Conservation (phyloP, 2,888 invertebrate genomes). For the Fabriciana adippe region DNA sequence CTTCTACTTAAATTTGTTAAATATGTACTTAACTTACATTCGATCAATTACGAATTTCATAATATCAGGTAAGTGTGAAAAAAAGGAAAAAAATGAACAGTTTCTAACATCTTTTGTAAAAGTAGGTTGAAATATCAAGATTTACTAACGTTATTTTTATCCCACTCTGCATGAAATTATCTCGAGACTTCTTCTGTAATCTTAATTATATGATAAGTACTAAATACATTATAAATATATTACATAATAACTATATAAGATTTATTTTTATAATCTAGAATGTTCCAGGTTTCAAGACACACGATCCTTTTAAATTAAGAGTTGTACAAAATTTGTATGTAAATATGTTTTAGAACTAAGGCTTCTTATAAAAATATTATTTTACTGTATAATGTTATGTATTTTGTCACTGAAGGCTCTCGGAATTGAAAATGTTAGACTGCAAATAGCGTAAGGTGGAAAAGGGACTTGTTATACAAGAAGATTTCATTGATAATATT, state of each 20-base stretch:
- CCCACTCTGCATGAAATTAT: constrained; percentile 46
- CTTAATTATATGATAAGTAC: constrained; percentile 43
- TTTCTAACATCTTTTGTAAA: constrained; percentile 41
- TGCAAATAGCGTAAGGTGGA: constrained; percentile 22
- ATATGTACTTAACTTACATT: constrained; percentile 35
- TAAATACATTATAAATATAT: constrained; percentile 43
- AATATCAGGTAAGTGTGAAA: constrained; percentile 40
- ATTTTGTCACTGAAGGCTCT: constrained; percentile 20
- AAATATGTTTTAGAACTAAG: constrained; percentile 48
- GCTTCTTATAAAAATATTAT: constrained; percentile 39
- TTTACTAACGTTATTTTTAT: constrained; percentile 66
- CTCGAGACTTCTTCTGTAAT: constrained; percentile 46
- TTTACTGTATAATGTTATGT: constrained; percentile 34
- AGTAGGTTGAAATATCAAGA: constrained; percentile 55
- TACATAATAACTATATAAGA: constrained; percentile 39
- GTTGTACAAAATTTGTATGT: constrained; percentile 49
- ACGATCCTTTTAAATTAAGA: constrained; percentile 50
- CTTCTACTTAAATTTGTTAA: constrained; percentile 22
- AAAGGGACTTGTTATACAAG: neutral
- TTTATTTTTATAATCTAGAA: constrained; percentile 71
- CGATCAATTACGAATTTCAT: constrained; percentile 57
- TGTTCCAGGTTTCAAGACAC: constrained; percentile 63
- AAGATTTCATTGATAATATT: neutral
- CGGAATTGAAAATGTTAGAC: constrained; percentile 22
- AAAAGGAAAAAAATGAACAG: constrained; percentile 51